Conservation (phyloP, 2,888 invertebrate species). For the Temnothorax rugatulus region DNA sequence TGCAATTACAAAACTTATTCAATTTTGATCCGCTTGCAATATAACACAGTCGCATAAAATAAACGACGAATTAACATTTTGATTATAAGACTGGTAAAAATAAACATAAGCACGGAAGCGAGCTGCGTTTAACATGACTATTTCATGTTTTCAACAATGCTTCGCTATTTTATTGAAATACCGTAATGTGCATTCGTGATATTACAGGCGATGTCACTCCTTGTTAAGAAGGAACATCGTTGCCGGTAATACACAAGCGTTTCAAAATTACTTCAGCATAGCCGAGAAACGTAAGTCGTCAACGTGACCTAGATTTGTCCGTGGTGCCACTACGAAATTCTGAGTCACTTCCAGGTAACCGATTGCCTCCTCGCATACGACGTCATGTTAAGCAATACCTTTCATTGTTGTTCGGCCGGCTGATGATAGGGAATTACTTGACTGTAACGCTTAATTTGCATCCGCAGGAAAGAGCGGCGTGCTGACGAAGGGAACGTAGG, state of each 20-base stretch:
- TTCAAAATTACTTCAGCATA: constrained; percentile 27
- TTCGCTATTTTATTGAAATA: not conserved
- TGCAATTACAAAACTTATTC: not conserved
- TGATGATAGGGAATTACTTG: constrained; percentile 65
- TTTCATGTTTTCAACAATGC: not conserved
- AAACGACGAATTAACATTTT: not conserved
- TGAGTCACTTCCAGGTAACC: constrained; percentile 58
- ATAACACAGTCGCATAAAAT: not conserved
- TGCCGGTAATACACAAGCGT: not conserved
- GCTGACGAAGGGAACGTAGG: constrained; percentile 27
- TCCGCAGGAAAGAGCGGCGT: constrained; percentile 44
- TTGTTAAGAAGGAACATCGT: not conserved
- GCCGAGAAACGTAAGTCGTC: constrained; percentile 42
- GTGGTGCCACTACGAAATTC: constrained; percentile 62
- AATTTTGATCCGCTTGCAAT: not conserved
- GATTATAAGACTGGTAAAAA: not conserved
- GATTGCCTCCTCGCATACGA: constrained; percentile 56
- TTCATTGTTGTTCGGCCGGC: constrained; percentile 61
- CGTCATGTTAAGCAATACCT: constrained; percentile 61
- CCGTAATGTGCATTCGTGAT: not conserved
- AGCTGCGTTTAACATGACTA: not conserved
- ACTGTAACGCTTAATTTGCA: constrained; percentile 69
- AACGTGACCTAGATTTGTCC: constrained; percentile 61
- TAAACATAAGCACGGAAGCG: not conserved
- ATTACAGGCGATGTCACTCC: not conserved